phyloP scores from a whole-genome alignment of 2,888 invertebrate genomes.

The Polyploca ridens region DNA sequence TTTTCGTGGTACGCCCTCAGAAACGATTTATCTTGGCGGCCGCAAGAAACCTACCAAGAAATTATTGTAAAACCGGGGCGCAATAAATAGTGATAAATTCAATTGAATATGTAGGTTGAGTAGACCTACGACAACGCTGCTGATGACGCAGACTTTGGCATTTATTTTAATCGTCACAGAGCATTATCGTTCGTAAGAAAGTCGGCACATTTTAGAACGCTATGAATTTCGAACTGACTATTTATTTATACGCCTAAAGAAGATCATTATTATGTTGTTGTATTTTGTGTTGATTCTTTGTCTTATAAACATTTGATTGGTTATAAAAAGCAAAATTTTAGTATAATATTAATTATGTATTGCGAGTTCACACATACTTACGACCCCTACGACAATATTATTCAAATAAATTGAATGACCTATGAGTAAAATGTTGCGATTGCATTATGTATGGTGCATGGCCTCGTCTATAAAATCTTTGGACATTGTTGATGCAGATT shows the following conservation, averaged over 20 bases:
- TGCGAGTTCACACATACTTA: neutral
- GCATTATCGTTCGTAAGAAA: neutral
- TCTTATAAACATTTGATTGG: neutral
- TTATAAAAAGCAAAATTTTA: too few species aligned
- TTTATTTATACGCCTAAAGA: neutral
- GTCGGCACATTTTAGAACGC: neutral
- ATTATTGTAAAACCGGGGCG: neutral
- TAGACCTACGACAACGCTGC: too few species aligned
- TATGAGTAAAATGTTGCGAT: neutral
- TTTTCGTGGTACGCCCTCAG: too few species aligned
- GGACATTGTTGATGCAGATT: neutral
- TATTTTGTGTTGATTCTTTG: neutral
- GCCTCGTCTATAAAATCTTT: neutral
- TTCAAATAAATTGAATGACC: neutral
- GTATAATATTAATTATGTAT: neutral
- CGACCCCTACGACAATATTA: neutral
- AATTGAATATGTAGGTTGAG: neutral
- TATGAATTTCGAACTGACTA: neutral
- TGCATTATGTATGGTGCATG: constrained; percentile 1
- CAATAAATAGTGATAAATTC: neutral
- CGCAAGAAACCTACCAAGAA: too few species aligned
- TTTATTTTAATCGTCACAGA: neutral
- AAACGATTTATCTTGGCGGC: too few species aligned
- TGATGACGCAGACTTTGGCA: neutral
- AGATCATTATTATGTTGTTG: neutral